phyloP scores from a whole-genome alignment of 1,140 invertebrate genomes.

The Tetramorium alpestre region DNA sequence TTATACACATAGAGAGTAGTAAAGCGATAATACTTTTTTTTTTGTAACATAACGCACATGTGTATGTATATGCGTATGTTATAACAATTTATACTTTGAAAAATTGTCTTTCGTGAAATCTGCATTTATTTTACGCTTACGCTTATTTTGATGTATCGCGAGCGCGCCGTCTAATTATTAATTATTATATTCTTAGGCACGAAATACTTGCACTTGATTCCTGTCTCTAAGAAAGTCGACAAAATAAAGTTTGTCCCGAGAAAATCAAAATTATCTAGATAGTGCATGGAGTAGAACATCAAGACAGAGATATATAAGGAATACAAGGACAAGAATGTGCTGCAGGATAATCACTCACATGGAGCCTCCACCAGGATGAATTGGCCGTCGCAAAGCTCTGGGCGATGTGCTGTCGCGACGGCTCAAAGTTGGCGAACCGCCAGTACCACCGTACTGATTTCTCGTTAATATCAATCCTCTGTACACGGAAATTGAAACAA shows the following conservation, averaged over 20 bases:
- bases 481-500: constrained; percentile 45
- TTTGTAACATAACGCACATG: not conserved
- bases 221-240: constrained; percentile 31
- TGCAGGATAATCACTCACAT: constrained; percentile 85
- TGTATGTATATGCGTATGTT: not conserved
- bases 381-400: constrained; percentile 80
- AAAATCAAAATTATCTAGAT: constrained; percentile 65
- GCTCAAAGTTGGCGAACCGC: constrained; percentile 82
- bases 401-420: constrained; percentile 84
- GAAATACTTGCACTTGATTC: constrained; percentile 64
- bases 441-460: constrained; percentile 79
- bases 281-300: constrained; percentile 79
- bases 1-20: not conserved
- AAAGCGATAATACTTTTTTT: not conserved
- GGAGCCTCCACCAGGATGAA: constrained; percentile 84
- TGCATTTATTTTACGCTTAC: not conserved
- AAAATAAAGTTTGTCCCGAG: constrained; percentile 54
- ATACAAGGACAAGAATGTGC: constrained; percentile 79
- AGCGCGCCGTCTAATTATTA: not conserved
- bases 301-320: constrained; percentile 80
- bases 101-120: not conserved
- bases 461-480: constrained; percentile 84
- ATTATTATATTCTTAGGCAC: constrained; percentile 59
- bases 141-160: not conserved
- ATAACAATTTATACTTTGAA: constrained; percentile 11